These are phyloP conservation scores for Lepidurus apus DNA, from an alignment of 1,140 invertebrate genomes.

Conservation along the genomic window DNA sequence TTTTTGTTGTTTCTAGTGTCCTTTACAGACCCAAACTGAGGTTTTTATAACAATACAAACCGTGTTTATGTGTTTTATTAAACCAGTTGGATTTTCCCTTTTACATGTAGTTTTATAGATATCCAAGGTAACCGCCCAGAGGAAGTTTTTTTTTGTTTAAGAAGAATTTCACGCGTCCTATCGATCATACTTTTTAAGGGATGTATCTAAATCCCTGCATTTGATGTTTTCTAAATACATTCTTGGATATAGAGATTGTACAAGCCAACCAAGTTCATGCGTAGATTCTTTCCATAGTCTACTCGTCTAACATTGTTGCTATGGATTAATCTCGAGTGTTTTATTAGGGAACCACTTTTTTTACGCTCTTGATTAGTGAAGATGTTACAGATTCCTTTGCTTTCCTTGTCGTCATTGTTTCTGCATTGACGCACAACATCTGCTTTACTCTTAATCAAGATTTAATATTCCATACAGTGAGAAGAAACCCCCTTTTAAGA, in stretches of 20 bases:
- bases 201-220: too few species aligned
- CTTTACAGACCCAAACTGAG: too few species aligned
- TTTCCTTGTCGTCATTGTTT: background rate
- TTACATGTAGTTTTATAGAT: too few species aligned
- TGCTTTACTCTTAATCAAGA: background rate
- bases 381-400: slow-evolving; percentile 14
- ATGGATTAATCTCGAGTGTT: background rate
- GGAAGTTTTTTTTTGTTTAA: too few species aligned
- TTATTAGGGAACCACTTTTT: background rate
- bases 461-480: background rate
- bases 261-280: background rate
- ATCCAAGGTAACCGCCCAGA: too few species aligned
- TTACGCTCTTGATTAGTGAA: background rate
- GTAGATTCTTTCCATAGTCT: background rate
- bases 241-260: background rate
- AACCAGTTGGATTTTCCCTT: too few species aligned
- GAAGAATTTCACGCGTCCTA: too few species aligned
- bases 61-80: too few species aligned
- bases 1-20: too few species aligned
- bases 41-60: too few species aligned
- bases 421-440: slow-evolving; percentile 15
- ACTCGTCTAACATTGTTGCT: background rate
- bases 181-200: too few species aligned
- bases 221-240: background rate
- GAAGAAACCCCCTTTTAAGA: background rate